These are phyloP conservation scores for Drosophila pseudoananassae DNA, from an alignment of 1,140 invertebrate species.

Conservation along the genomic window DNA sequence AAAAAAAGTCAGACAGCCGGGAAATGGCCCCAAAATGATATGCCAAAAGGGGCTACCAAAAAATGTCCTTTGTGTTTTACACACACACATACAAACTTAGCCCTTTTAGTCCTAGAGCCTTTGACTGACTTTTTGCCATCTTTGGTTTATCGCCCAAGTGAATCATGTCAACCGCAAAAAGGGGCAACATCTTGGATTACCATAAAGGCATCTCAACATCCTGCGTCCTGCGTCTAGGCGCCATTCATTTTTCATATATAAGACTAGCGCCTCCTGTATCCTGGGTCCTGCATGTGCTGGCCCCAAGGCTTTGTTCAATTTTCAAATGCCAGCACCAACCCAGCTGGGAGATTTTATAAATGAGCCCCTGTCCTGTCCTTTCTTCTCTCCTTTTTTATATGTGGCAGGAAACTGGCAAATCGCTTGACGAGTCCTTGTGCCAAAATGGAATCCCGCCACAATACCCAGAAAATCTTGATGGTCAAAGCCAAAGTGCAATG, in stretches of 20 bases:
- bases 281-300: constrained; percentile 42
- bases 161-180: constrained; percentile 80
- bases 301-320: constrained; percentile 67
- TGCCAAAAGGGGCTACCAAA: constrained; percentile 71
- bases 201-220: constrained; percentile 66
- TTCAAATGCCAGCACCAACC: constrained; percentile 62
- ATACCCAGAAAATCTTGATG: constrained; percentile 60
- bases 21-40: constrained; percentile 51
- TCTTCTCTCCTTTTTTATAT: neutral
- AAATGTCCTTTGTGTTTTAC: constrained; percentile 53
- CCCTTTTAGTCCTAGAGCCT: constrained; percentile 22
- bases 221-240: constrained; percentile 47
- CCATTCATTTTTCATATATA: constrained; percentile 78
- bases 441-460: constrained; percentile 28
- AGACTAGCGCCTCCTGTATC: constrained; percentile 25
- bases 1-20: constrained; percentile 24
- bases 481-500: constrained; percentile 82
- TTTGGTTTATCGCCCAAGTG: constrained; percentile 78
- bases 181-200: constrained; percentile 74
- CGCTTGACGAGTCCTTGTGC: constrained; percentile 55
- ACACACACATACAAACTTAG: constrained; percentile 1
- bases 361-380: constrained; percentile 33
- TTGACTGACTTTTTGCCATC: constrained; percentile 74
- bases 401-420: constrained; percentile 61
- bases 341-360: constrained; percentile 60